These are phyloP conservation scores for Typhlichthys eigenmanni DNA, from an alignment of 2,797 vertebrate genomes.

Conservation along the genomic window DNA sequence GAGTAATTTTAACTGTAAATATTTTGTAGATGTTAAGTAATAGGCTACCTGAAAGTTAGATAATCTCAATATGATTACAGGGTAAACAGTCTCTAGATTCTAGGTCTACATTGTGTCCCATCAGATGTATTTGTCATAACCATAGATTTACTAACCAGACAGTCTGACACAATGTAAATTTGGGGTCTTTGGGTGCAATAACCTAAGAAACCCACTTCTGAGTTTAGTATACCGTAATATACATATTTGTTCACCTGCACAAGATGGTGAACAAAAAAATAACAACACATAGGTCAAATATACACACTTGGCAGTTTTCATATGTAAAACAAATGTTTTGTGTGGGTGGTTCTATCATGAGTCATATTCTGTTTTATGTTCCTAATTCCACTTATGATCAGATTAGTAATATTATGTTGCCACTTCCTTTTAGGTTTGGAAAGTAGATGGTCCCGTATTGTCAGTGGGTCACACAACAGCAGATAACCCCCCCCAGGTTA, in stretches of 20 bases:
- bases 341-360: neutral
- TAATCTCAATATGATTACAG: neutral
- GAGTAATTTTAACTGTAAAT: too few relatives aligned
- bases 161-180: neutral
- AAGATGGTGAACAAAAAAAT: neutral
- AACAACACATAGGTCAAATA: too few relatives aligned
- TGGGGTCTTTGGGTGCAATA: neutral
- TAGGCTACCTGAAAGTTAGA: too few relatives aligned
- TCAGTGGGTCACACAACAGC: neutral
- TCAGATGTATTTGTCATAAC: neutral
- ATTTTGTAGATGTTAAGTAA: too few relatives aligned
- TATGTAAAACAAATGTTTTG: conserved; percentile 6
- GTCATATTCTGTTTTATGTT: conserved; percentile 20
- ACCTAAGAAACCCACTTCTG: too few relatives aligned
- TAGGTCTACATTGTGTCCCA: neutral
- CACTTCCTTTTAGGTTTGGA: conserved; percentile 18
- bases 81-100: neutral
- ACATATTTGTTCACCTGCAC: neutral
- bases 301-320: neutral
- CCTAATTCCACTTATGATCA: conserved; percentile 14
- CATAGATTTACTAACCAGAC: neutral
- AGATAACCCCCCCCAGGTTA: neutral
- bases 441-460: conserved; percentile 14
- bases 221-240: neutral
- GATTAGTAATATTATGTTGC: conserved; percentile 2